Evolutionary conservation across 2,113 vertebrate genomes (phyloP), one percentile per base, ranked within the genome.

Genomic region (Aythya baeri): DNA sequence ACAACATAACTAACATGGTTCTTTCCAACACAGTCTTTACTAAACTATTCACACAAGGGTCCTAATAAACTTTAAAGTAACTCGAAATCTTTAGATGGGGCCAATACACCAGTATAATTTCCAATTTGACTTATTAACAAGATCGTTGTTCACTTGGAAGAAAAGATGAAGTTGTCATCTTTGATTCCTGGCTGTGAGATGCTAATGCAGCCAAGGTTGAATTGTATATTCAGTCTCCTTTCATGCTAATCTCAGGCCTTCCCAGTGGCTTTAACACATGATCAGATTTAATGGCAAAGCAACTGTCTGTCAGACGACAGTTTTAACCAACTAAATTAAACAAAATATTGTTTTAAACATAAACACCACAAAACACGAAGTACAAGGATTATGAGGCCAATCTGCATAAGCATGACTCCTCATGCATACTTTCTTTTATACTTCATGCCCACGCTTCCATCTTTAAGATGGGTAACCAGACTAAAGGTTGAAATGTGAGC

Each of bases 261-360:
- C 71, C 62, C n/a, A 55, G n/a, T 17, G 22, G n/a, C 22, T 90
- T 92, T 43, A 83, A 52, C 21, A 52, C 21, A n/a, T 18, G 32
- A 81, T 31, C 17, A 75, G 54, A 46, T 50, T 78, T 34, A 70
- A 76, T 0, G 59, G 62, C 17, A 49, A 16, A 87, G 71, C 10
- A 79, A 75, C 2, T 65, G 34, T 25, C 58, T 6, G 1, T 5
- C 36, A 85, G 66, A 21, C 16, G 3, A 44, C 41, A 1, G 0
- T 55, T 85, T 70, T 63, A 17, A 72, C 27, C 58, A 72, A 70
- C 4, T n/a, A 68, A 84, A 74, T 17, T 17, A 78, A 89, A 65
- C 2, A 62, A 22, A 32, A 81, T 4, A 44, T 16, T 6, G 41
- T 73, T 62, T 71, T 2, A 20, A 87, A 72, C 8, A 46, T 9